phyloP scores from a whole-genome alignment of 1,140 invertebrate genomes.

The Glossosoma conforme region DNA sequence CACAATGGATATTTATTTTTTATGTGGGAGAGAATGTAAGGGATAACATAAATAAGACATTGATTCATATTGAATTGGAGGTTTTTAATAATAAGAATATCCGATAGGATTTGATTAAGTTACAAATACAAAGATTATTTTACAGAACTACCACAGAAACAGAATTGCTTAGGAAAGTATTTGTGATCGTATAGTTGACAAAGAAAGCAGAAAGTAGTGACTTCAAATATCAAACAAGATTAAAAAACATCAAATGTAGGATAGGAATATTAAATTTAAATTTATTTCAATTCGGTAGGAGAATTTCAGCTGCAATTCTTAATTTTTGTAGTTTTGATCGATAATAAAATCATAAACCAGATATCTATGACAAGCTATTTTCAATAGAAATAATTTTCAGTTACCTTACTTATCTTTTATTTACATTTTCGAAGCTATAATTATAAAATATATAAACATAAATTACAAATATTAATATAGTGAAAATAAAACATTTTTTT shows the following conservation, averaged over 20 bases:
- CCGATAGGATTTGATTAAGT: slow-evolving; percentile 28
- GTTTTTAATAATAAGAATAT: slow-evolving; percentile 30
- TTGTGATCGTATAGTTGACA: slow-evolving; percentile 7
- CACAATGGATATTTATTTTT: background rate
- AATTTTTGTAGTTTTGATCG: too few relatives aligned
- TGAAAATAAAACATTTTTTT: too few relatives aligned
- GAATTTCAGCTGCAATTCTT: too few relatives aligned
- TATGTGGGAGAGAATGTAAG: background rate
- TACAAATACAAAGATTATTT: slow-evolving; percentile 32
- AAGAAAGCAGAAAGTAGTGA: background rate
- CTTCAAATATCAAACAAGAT: background rate
- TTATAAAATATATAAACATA: too few relatives aligned
- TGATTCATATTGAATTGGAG: slow-evolving; percentile 22
- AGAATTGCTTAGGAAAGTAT: slow-evolving; percentile 29
- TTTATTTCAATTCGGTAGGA: too few relatives aligned
- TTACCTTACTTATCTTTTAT: too few relatives aligned
- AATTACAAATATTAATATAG: too few relatives aligned
- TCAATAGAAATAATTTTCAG: too few relatives aligned
- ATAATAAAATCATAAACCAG: too few relatives aligned
- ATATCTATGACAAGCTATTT: too few relatives aligned
- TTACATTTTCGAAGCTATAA: too few relatives aligned
- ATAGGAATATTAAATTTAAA: too few relatives aligned
- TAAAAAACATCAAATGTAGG: background rate
- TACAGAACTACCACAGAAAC: slow-evolving; percentile 30
- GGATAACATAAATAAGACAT: slow-evolving; percentile 18